Conservation (phyloP, 2,113 vertebrate genomes). For the Calidris pygmaea region DNA sequence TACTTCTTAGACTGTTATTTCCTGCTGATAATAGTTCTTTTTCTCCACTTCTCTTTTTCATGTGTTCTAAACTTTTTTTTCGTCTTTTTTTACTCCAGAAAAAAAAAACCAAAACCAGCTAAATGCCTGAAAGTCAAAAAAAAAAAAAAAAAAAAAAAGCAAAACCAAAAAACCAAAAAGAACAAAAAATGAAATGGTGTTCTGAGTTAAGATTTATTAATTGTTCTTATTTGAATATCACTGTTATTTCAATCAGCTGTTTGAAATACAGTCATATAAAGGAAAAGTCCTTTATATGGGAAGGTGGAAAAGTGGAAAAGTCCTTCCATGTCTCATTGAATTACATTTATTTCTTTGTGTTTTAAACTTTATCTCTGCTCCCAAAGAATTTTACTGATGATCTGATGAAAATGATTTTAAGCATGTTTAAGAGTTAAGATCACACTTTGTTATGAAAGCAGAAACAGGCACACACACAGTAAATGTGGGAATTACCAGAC, state of each 20-base stretch:
- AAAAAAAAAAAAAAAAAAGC: no score
- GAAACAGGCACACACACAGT: rapidly evolving
- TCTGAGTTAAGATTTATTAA: neutral
- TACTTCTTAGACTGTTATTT: neutral
- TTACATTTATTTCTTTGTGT: neutral
- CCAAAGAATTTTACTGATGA: neutral
- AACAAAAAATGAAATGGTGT: neutral
- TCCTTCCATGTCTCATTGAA: neutral
- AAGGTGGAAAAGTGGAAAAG: neutral
- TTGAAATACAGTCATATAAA: neutral
- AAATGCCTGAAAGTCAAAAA: rapidly evolving
- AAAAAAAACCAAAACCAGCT: neutral
- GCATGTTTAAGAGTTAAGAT: neutral
- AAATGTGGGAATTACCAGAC: neutral
- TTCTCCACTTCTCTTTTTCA: neutral
- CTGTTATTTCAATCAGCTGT: neutral
- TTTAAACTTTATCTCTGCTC: neutral
- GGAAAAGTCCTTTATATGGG: no score
- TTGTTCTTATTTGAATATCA: neutral
- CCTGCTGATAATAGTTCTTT: rapidly evolving
- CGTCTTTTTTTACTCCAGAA: neutral
- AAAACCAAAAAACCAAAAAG: neutral
- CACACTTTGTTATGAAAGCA: neutral
- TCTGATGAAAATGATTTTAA: neutral
- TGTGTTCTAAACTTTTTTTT: neutral